phyloP scores from a whole-genome alignment of 2,888 invertebrate genomes.

The Agrochola macilenta region DNA sequence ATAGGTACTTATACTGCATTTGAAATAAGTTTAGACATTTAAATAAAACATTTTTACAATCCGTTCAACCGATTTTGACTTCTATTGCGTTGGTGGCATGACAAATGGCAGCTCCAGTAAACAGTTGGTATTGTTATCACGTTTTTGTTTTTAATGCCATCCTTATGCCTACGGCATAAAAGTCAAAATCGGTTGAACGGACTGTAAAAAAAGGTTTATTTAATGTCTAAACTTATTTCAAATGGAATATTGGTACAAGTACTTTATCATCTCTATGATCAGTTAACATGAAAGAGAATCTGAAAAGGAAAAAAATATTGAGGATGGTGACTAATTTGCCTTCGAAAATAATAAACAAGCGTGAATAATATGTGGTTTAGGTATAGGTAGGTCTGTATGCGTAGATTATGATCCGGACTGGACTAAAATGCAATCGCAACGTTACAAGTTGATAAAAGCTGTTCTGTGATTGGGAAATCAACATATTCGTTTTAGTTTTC shows the following conservation, averaged over 20 bases:
- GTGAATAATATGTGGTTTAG: constrained; percentile 1
- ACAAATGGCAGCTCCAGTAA: too few relatives aligned
- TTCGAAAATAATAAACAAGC: constrained; percentile 14
- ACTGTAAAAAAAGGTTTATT: too few relatives aligned
- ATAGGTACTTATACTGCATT: too few relatives aligned
- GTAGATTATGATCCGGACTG: background rate
- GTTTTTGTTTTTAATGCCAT: too few relatives aligned
- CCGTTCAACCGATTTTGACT: too few relatives aligned
- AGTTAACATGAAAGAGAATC: constrained; percentile 10
- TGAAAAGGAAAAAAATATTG: background rate
- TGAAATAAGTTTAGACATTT: too few relatives aligned
- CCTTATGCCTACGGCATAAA: too few relatives aligned
- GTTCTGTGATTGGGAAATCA: background rate
- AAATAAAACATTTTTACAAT: too few relatives aligned
- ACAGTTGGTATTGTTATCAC: too few relatives aligned
- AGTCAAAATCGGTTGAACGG: too few relatives aligned
- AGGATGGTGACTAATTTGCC: background rate
- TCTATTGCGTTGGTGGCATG: too few relatives aligned
- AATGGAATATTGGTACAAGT: background rate
- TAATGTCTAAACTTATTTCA: too few relatives aligned
- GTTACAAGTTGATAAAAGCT: background rate
- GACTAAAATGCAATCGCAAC: constrained; percentile 16
- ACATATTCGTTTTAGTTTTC: constrained; percentile 3
- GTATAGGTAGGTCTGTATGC: background rate
- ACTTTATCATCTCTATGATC: background rate